Evolutionary conservation across 2,888 invertebrate genomes (phyloP), one percentile per base, ranked within the genome.

Genomic region (Erannis defoliaria): DNA sequence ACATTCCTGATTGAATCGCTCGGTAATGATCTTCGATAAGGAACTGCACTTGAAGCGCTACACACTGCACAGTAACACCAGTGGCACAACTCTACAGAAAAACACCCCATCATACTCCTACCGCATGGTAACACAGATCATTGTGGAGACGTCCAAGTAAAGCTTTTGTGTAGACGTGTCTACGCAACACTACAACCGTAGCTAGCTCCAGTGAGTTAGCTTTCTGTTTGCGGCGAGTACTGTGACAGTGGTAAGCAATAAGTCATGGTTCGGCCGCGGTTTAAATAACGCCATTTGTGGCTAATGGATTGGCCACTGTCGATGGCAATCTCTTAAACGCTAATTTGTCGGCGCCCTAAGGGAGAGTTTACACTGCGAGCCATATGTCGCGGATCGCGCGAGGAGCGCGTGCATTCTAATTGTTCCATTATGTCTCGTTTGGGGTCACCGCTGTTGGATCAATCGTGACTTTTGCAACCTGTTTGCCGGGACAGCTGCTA

Each of bases 261-360:
- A 55, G 58, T 58, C 57, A 49, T 62, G 62, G 55, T 45, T 31
- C 45, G 51, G 21, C 21, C 23, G 54, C 65, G 64, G 55, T 77
- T 77, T 82, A 78, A 86, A 85, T 85, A 84, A 80, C 86, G 81
- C 86, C 90, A 89, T 89, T 90, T 90, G 91, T 86, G 76, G 80
- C 75, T 89, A 90, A 90, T 90, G 88, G 88, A 89, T 86, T 82
- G 88, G 83, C 84, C 85, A 81, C 79, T 81, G 82, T 76, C 75
- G 77, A 90, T 87, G 86, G 86, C 87, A 86, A 90, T 90, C 91
- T 91, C 82, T 88, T 88, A 86, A 88, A 85, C 80, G 85, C 80
- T 82, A 86, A 90, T 90, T 90, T 87, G 88, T 86, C 80, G 80
- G 58, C 62, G 61, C 62, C 62, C 64, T 62, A 55, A 67, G 69